Percentiles rank a stretch among this genome's conserved stretches.
These are phyloP conservation scores for Brachylomia viminalis DNA, from an alignment of 2,888 invertebrate genomes.

Conservation along the genomic window DNA sequence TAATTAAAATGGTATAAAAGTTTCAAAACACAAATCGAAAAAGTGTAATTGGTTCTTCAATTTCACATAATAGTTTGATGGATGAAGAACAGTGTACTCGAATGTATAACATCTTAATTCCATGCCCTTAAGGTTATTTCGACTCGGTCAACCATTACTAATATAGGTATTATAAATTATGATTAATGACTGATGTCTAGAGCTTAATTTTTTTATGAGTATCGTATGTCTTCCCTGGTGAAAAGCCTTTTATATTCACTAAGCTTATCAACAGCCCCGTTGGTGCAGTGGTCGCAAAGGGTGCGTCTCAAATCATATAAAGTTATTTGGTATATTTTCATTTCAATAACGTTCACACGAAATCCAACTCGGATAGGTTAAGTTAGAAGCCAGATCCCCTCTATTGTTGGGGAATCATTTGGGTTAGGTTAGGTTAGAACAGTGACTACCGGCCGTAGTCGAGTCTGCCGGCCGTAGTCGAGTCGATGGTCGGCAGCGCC, in stretches of 20 bases:
- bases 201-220: slow-evolving; percentile 17
- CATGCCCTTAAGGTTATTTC: neutral
- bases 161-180: slow-evolving; percentile 37
- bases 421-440: no score
- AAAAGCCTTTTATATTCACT: slow-evolving; percentile 28
- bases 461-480: no score
- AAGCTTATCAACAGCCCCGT: neutral
- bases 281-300: neutral
- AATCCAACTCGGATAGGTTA: no score
- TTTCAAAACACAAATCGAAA: neutral
- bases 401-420: no score
- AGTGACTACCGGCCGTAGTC: no score
- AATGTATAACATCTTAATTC: neutral
- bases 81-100: neutral
- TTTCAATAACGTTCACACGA: no score
- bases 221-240: slow-evolving; percentile 18
- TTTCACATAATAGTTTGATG: neutral
- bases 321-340: no score
- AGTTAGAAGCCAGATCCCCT: no score
- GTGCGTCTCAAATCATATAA: no score
- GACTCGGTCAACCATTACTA: slow-evolving; percentile 6
- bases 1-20: neutral
- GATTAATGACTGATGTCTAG: slow-evolving; percentile 28
- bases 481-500: no score
- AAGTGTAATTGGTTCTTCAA: neutral